A percentile compares a stretch with the other conserved stretches of the same genome.
Evolutionary conservation across 2,888 invertebrate species (phyloP).

Genomic region (Resseliella maxima): DNA sequence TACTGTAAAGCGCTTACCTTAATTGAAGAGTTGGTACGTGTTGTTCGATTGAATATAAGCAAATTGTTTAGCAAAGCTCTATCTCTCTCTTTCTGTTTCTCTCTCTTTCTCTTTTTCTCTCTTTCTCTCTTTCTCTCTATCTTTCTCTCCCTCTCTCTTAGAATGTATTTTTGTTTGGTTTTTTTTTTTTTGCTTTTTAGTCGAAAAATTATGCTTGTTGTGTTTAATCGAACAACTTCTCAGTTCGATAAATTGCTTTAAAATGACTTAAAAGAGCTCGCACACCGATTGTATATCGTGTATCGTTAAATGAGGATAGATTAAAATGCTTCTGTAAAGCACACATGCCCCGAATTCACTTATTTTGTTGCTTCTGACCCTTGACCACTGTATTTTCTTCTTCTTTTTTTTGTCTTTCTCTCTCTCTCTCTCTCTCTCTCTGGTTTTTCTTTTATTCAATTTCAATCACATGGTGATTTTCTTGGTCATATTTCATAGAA

Average conservation of each 20-base stretch:
- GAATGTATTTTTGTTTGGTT: background rate
- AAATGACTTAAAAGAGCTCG: background rate
- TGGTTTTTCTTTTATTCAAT: background rate
- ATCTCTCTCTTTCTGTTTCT: no score
- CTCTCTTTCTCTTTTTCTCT: no score
- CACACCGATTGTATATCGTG: background rate
- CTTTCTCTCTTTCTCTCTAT: no score
- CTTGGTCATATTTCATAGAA: background rate
- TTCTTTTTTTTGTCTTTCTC: background rate
- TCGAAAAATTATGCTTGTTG: background rate
- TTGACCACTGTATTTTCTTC: background rate
- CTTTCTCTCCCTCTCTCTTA: no score
- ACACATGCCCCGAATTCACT: constrained; percentile 18
- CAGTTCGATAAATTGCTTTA: background rate
- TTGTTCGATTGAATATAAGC: background rate
- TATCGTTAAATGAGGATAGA: background rate
- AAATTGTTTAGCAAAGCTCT: no score
- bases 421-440: background rate
- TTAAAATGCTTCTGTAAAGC: background rate
- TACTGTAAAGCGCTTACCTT: constrained; percentile 21
- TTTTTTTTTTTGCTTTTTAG: background rate
- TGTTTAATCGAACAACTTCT: background rate
- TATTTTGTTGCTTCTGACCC: background rate
- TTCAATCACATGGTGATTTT: background rate
- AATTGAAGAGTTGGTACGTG: background rate